Percentiles rank a stretch among this genome's conserved stretches.
Conservation (phyloP, 2,113 vertebrate species). For the Willisornis vidua region DNA sequence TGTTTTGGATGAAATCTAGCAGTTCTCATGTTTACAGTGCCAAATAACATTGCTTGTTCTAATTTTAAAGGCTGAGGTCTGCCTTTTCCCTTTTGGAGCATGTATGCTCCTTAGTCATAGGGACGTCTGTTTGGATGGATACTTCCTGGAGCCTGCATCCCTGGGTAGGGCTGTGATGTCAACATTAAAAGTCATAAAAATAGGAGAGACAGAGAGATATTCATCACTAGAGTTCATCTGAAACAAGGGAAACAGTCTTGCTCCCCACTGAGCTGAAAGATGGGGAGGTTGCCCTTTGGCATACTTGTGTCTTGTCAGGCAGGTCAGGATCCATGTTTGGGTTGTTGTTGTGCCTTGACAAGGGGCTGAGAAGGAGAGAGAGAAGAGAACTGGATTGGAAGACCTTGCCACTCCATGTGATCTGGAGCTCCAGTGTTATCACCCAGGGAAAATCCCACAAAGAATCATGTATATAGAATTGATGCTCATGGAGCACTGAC, state of each 20-base stretch:
- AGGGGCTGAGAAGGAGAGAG: neutral
- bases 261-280: neutral
- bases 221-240: neutral
- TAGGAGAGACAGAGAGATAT: neutral
- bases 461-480: neutral
- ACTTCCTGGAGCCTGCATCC: neutral
- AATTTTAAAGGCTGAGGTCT: neutral
- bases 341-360: neutral
- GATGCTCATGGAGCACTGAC: neutral
- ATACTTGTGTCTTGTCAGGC: neutral
- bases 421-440: neutral
- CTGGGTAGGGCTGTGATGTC: neutral
- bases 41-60: neutral
- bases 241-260: neutral
- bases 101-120: too few relatives aligned
- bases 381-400: neutral
- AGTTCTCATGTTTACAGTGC: neutral
- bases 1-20: neutral
- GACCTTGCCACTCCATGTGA: accelerated
- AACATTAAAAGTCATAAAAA: neutral
- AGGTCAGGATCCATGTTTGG: neutral
- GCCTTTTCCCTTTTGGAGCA: neutral
- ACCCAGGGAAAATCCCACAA: accelerated
- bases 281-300: neutral
- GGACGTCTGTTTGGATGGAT: neutral